These are phyloP conservation scores for Chaunax sp. DNA, from an alignment of 2,797 vertebrate species.

Conservation along the genomic window DNA sequence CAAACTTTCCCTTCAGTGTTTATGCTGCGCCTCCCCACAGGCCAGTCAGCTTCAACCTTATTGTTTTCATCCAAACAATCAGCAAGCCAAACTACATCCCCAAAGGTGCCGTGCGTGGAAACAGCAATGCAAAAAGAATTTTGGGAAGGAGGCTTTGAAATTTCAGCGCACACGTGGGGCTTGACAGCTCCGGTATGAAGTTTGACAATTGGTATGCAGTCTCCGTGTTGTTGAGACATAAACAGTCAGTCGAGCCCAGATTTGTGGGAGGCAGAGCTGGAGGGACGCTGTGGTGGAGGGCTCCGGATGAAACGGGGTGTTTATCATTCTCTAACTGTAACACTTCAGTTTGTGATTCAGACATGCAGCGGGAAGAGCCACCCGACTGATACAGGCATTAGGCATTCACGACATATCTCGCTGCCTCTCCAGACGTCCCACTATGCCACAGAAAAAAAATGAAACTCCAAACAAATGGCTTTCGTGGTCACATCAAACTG, in stretches of 20 bases:
- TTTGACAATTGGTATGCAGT: constrained; percentile 60
- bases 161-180: constrained; percentile 22
- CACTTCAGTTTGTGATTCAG: constrained; percentile 59
- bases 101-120: constrained; percentile 19
- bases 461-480: constrained; percentile 63
- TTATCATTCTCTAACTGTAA: constrained; percentile 60
- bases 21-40: constrained; percentile 18
- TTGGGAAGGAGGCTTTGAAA: constrained; percentile 13
- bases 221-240: constrained; percentile 42
- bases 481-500: constrained; percentile 71
- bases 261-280: constrained; percentile 30
- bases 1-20: constrained; percentile 39
- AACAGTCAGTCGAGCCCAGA: constrained; percentile 30
- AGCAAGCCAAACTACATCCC: constrained; percentile 27
- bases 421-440: constrained; percentile 49
- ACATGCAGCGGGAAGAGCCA: constrained; percentile 49
- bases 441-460: constrained; percentile 46
- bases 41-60: constrained; percentile 41
- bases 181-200: constrained; percentile 40
- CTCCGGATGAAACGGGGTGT: constrained; percentile 46
- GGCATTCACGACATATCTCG: constrained; percentile 48
- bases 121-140: constrained; percentile 4
- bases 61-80: constrained; percentile 41
- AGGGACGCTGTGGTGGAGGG: constrained; percentile 18
- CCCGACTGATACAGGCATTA: constrained; percentile 45